Percentiles rank a stretch among this genome's conserved stretches.
Conservation (phyloP, 2,888 invertebrate genomes). For the Azorinus chamasolen region DNA sequence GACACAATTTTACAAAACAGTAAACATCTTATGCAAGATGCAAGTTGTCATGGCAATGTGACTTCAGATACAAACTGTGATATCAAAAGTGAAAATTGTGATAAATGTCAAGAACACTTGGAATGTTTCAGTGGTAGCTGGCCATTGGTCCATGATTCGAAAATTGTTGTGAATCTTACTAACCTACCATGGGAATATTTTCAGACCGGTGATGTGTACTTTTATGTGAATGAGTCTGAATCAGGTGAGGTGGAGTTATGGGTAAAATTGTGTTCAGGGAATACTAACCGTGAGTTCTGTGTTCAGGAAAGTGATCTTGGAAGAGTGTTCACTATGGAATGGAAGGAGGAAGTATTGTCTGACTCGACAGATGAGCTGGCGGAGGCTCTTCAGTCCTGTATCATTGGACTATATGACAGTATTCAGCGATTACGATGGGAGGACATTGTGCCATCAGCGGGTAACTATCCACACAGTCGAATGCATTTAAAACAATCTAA, state of each 20-base stretch:
- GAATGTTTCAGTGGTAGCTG: neutral
- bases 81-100: neutral
- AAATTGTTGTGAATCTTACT: constrained; percentile 23
- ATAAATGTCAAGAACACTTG: neutral
- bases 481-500: constrained; percentile 29
- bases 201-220: constrained; percentile 53
- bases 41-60: too few relatives aligned
- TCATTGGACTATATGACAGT: constrained; percentile 66
- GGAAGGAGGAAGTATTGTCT: constrained; percentile 39
- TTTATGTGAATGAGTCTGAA: constrained; percentile 48
- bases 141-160: neutral
- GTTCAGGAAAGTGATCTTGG: constrained; percentile 57
- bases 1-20: too few relatives aligned
- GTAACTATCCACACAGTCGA: constrained; percentile 26
- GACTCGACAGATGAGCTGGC: constrained; percentile 58
- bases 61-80: too few relatives aligned
- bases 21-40: too few relatives aligned
- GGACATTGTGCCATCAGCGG: constrained; percentile 51
- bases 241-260: constrained; percentile 49
- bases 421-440: constrained; percentile 69
- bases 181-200: constrained; percentile 30
- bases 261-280: constrained; percentile 30
- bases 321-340: constrained; percentile 67
- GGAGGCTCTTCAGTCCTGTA: constrained; percentile 56
- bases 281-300: constrained; percentile 8